These are phyloP conservation scores for Eclectus roratus DNA, from an alignment of 2,113 vertebrate species.

Conservation along the genomic window DNA sequence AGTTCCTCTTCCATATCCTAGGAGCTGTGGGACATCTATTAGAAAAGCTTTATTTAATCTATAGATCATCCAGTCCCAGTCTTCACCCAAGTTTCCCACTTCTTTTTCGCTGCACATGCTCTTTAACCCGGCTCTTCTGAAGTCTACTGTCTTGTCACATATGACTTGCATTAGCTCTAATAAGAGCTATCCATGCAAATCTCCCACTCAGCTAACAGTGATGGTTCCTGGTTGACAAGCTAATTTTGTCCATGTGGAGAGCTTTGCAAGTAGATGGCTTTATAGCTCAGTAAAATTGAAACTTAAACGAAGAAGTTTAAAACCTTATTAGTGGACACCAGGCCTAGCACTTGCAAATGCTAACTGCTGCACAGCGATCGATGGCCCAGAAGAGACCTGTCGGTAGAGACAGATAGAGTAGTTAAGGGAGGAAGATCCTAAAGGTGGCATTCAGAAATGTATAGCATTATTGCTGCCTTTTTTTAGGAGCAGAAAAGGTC, in stretches of 20 bases:
- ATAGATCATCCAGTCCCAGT: background rate
- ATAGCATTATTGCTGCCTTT: background rate
- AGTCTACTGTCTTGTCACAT: background rate
- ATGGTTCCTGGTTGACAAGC: background rate
- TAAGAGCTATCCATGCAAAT: background rate
- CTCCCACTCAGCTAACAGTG: background rate
- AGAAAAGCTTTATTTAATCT: background rate
- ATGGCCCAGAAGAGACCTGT: no score
- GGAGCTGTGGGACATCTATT: background rate
- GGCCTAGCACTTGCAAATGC: background rate
- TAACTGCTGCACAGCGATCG: background rate
- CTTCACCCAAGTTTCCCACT: background rate
- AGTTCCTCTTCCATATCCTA: background rate
- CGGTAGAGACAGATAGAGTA: background rate
- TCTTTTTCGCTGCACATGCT: background rate
- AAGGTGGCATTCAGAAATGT: background rate
- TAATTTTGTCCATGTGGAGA: conserved; percentile 12
- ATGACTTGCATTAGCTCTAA: background rate
- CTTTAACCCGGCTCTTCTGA: background rate
- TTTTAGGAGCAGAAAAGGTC: background rate
- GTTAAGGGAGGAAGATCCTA: background rate
- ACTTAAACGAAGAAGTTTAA: background rate
- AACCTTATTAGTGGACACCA: background rate
- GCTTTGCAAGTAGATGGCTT: background rate
- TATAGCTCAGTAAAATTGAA: background rate